A percentile compares a stretch with the other conserved stretches of the same genome.
These are phyloP conservation scores for Rhabdomys pumilio DNA, from an alignment of 2,797 vertebrate species.

Conservation along the genomic window DNA sequence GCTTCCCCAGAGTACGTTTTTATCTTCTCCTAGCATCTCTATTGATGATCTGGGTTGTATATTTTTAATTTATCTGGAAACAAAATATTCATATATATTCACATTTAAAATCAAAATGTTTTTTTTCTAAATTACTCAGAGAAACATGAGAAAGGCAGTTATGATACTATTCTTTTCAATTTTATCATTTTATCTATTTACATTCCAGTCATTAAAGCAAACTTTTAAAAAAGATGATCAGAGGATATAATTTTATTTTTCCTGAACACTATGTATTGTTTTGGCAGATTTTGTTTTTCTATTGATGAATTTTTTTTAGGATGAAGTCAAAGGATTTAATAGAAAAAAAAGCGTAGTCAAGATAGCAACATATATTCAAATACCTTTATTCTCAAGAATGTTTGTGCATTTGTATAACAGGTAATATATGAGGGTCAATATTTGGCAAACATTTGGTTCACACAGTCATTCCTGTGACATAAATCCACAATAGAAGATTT, in stretches of 20 bases:
- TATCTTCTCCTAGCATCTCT: constrained; percentile 40
- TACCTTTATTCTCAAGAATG: neutral
- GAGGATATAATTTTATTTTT: neutral
- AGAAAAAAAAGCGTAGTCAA: neutral
- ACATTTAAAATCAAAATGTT: constrained; percentile 58
- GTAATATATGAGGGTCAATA: neutral
- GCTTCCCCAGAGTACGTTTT: constrained; percentile 67
- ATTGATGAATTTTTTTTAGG: neutral
- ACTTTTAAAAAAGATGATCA: neutral
- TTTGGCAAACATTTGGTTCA: neutral
- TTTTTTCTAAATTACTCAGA: constrained; percentile 29
- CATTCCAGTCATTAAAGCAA: neutral
- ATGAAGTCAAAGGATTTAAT: constrained; percentile 1
- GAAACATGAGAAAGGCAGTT: neutral
- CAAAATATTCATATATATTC: constrained; percentile 41
- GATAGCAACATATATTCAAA: constrained; percentile 29
- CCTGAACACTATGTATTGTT: constrained; percentile 9
- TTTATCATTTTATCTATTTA: neutral
- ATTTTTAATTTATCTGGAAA: constrained; percentile 62
- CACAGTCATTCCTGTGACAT: neutral
- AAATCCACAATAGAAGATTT: neutral
- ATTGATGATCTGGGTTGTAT: constrained; percentile 58
- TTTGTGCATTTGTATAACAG: neutral
- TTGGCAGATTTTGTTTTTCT: constrained; percentile 28
- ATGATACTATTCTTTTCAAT: neutral